phyloP scores from a whole-genome alignment of 2,888 invertebrate genomes.

The Coelopa pilipes region DNA sequence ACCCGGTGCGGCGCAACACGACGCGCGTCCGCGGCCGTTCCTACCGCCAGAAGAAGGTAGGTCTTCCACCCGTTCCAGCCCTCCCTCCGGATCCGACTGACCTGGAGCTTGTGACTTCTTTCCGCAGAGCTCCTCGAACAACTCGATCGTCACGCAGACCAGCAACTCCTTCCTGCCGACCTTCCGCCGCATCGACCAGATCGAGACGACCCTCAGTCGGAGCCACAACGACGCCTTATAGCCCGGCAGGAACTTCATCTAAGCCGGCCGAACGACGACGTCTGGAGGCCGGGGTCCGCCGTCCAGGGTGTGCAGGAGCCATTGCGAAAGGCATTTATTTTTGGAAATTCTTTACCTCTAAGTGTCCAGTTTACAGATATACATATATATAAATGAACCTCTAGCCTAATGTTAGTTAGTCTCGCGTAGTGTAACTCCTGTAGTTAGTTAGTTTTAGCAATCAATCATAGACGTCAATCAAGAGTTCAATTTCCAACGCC shows the following conservation, averaged over 20 bases:
- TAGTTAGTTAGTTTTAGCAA: background rate
- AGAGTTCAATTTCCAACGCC: conserved; percentile 7
- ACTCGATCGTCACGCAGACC: conserved; percentile 62
- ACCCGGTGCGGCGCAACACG: conserved; percentile 71
- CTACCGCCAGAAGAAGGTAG: conserved; percentile 66
- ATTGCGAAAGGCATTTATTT: background rate
- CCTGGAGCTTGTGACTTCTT: background rate
- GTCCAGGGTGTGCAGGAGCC: background rate
- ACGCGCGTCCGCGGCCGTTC: conserved; percentile 68
- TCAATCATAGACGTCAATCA: conserved; percentile 8
- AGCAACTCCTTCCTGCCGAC: conserved; percentile 63
- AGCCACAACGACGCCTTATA: conserved; percentile 63
- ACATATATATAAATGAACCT: background rate
- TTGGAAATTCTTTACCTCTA: background rate
- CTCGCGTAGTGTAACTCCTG: no score
- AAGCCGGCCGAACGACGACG: no score
- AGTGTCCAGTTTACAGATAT: background rate
- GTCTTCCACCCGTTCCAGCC: background rate
- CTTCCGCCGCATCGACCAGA: conserved; percentile 64
- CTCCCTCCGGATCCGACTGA: background rate
- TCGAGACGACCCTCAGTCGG: conserved; percentile 60
- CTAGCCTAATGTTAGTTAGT: background rate
- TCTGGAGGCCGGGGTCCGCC: no score
- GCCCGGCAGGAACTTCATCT: conserved; percentile 46
- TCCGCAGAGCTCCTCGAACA: conserved; percentile 63